Conservation (phyloP, 2,888 invertebrate species). For the Metalampra italica region DNA sequence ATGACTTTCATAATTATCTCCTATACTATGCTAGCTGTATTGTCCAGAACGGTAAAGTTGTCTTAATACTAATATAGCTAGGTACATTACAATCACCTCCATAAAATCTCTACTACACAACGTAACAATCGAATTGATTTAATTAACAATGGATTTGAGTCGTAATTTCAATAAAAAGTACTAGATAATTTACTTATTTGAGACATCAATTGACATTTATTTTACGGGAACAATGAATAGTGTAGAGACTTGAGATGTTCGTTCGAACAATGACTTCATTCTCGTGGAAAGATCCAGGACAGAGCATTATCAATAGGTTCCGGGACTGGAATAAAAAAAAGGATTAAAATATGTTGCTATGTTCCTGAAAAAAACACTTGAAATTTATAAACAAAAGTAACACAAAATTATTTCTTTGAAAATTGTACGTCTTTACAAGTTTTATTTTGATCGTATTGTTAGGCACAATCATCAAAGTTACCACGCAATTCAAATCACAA, state of each 20-base stretch:
- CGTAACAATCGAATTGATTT: constrained; percentile 13
- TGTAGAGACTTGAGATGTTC: constrained; percentile 5
- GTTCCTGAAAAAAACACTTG: no score
- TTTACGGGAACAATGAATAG: constrained; percentile 10
- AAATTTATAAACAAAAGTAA: no score
- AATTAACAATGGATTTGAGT: constrained; percentile 6
- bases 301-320: neutral
- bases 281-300: neutral
- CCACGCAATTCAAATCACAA: no score
- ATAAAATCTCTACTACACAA: constrained; percentile 24
- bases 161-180: constrained; percentile 1
- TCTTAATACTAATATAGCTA: constrained; percentile 37
- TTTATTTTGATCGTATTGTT: no score
- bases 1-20: neutral
- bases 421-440: no score
- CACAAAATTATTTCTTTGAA: no score
- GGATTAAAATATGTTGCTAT: neutral
- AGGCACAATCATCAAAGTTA: no score
- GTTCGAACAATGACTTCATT: constrained; percentile 12
- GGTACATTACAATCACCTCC: constrained; percentile 17
- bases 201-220: constrained; percentile 10
- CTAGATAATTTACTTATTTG: neutral
- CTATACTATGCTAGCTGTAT: constrained; percentile 28
- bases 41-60: constrained; percentile 40
- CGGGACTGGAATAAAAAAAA: constrained; percentile 1